These are phyloP conservation scores for Berghia stephanieae DNA, from an alignment of 1,140 invertebrate species.

Conservation along the genomic window DNA sequence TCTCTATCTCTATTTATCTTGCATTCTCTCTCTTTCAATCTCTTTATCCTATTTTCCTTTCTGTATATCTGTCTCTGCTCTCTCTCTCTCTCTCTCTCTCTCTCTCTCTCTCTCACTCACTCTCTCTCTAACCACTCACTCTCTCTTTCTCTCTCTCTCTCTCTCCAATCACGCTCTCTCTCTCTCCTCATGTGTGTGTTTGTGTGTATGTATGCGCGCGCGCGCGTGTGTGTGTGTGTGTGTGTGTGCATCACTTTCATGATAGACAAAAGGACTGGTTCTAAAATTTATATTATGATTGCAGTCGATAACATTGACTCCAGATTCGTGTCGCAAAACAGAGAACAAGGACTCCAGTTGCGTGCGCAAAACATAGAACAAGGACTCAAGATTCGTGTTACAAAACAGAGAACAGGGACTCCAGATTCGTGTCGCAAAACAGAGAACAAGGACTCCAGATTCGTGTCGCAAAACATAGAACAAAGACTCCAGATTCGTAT, in stretches of 20 bases:
- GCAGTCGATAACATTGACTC: no score
- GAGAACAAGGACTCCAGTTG: conserved; percentile 15
- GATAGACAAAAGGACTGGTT: no score
- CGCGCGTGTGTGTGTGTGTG: conserved; percentile 13
- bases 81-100: conserved; percentile 20
- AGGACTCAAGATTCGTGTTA: not conserved
- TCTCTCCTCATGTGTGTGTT: conserved; percentile 16
- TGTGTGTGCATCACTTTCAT: not conserved
- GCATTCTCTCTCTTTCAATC: not conserved
- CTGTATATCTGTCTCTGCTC: conserved; percentile 3
- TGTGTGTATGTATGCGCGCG: conserved; percentile 16
- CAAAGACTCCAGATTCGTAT: no score
- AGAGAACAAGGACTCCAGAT: no score
- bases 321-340: conserved; percentile 19
- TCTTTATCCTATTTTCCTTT: not conserved
- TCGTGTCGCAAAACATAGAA: no score
- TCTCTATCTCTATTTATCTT: not conserved
- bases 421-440: no score
- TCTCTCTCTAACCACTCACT: no score
- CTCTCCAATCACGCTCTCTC: no score
- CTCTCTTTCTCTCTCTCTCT: no score
- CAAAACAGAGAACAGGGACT: conserved; percentile 8
- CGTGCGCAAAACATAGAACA: conserved; percentile 8
- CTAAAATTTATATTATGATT: no score
- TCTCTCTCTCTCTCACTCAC: conserved; percentile 32